phyloP scores from a whole-genome alignment of 2,888 invertebrate species.

The Bombyx huttoni region DNA sequence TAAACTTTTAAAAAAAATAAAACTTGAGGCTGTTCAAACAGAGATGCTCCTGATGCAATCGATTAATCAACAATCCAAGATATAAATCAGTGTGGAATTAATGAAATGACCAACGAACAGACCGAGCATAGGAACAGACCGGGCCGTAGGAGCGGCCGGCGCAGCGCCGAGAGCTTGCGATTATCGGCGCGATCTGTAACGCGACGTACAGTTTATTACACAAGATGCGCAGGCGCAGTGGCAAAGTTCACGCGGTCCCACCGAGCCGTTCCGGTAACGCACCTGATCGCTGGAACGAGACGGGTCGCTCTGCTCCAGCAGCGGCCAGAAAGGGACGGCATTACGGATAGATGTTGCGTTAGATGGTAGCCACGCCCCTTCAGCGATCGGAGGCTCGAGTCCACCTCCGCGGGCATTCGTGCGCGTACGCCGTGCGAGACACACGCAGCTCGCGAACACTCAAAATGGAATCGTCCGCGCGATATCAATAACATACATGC shows the following conservation, averaged over 20 bases:
- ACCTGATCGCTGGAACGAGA: conserved; percentile 50
- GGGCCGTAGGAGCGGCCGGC: conserved; percentile 17
- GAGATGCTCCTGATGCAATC: not conserved
- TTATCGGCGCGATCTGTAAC: conserved; percentile 59
- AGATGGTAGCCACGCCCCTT: conserved; percentile 60
- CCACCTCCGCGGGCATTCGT: conserved; percentile 66
- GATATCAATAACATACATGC: conserved; percentile 31
- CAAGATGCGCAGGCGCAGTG: conserved; percentile 50
- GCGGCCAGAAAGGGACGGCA: conserved; percentile 31
- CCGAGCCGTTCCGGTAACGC: conserved; percentile 50
- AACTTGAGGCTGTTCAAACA: not conserved
- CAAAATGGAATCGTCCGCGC: conserved; percentile 45
- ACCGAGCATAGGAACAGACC: conserved; percentile 1
- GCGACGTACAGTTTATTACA: conserved; percentile 59
- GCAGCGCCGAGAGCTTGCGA: conserved; percentile 36
- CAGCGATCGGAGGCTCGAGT: conserved; percentile 42
- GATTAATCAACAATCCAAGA: not conserved
- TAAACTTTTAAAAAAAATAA: not conserved
- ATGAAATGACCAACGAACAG: not conserved
- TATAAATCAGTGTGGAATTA: not conserved
- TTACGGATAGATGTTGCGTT: conserved; percentile 60
- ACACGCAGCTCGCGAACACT: conserved; percentile 36
- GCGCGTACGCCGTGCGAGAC: conserved; percentile 59
- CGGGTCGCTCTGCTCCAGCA: conserved; percentile 7
- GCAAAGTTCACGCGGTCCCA: conserved; percentile 66